phyloP scores from a whole-genome alignment of 2,113 vertebrate species.

The Centropus bengalensis region DNA sequence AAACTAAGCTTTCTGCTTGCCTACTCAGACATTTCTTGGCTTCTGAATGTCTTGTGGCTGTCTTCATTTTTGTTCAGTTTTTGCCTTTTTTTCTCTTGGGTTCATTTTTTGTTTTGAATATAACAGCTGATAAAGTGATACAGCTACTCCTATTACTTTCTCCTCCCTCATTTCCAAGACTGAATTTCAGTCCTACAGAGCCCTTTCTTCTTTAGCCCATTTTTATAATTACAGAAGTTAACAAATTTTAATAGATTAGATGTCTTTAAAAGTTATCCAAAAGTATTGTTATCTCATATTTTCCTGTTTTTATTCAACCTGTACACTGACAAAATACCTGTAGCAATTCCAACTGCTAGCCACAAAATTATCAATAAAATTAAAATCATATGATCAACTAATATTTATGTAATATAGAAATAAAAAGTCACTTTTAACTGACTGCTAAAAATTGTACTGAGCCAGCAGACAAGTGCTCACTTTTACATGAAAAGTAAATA shows the following conservation, averaged over 20 bases:
- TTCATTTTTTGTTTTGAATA: not conserved
- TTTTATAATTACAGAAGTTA: not conserved
- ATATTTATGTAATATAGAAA: not conserved
- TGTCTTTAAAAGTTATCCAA: not conserved
- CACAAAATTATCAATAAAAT: not conserved
- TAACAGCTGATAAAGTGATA: not conserved
- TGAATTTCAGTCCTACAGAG: not conserved
- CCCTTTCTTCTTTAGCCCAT: not conserved
- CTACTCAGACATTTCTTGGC: not conserved
- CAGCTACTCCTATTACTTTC: not conserved
- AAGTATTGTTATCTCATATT: not conserved
- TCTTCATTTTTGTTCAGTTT: not conserved
- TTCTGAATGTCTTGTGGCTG: not conserved
- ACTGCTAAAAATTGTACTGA: accelerated
- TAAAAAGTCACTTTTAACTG: not conserved
- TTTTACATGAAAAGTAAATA: not conserved
- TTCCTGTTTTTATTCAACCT: not conserved
- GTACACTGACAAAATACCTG: not conserved
- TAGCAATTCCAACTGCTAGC: not conserved
- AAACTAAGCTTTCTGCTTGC: not conserved
- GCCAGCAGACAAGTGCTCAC: not conserved
- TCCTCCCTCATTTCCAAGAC: not conserved
- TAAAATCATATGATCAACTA: not conserved
- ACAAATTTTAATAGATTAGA: not conserved
- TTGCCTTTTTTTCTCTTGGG: not conserved